Evolutionary conservation across 2,113 vertebrate species (phyloP), one percentile per base, ranked within the genome.

Genomic region (Lophotis ruficrista): DNA sequence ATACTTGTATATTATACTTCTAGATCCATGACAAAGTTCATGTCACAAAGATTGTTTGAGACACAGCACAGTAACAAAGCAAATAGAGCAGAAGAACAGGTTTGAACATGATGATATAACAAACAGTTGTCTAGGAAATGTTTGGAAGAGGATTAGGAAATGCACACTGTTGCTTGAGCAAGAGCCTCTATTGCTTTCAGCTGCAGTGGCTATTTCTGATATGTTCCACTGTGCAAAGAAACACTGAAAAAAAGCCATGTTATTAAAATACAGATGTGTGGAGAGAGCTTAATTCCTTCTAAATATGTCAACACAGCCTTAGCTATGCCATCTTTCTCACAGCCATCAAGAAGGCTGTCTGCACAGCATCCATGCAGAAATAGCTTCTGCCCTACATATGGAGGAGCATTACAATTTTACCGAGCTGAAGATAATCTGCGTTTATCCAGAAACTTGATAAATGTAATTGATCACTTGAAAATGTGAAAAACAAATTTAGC

Each of bases 201-300:
- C 76, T 90, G 75, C 45, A 75, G 38, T 21, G 85, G 43, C 69
- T 90, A 60, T 93, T 94, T 72, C 81, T 89, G 73, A 82, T 92
- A 95, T 87, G 83, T 91, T 91, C 95, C 75, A 78, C 87, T 85
- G n/a, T 54, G 56, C 51, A 94, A 92, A 93, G 47, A 83, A 85
- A 75, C 22, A 37, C 7, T 60, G 51, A 64, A 62, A 83, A 61
- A 61, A 77, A 15, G 2, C 20, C 53, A 72, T 2, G 0, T 37
- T 90, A 84, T 84, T 92, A 79, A 89, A 93, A 95, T 62, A 87
- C 72, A 95, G 83, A 94, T 95, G 89, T 84, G 69, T 22, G n/a
- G 41, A 87, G n/a, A 69, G n/a, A 57, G 25, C 43, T 87, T 82
- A 87, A 76, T 73, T 94, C 69, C 61, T 91, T 65, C 80, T 84